These are phyloP conservation scores for Sminthurides aquaticus DNA, from an alignment of 2,888 invertebrate species.

Conservation along the genomic window DNA sequence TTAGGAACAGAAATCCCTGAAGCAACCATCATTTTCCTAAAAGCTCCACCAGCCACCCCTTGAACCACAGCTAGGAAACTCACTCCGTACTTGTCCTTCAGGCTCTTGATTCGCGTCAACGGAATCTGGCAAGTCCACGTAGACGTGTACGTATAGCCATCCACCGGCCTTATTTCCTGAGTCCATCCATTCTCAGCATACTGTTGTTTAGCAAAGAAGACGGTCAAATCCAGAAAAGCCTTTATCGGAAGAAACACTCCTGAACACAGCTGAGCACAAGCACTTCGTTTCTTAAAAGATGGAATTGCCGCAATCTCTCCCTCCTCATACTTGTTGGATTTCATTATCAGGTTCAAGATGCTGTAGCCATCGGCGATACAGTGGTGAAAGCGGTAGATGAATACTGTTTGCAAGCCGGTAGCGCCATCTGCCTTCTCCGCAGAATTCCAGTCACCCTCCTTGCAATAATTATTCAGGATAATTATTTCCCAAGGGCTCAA, in stretches of 20 bases:
- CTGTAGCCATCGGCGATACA: no score
- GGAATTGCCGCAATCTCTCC: no score
- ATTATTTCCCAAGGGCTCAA: no score
- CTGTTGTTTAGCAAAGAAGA: neutral
- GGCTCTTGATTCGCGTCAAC: neutral
- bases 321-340: no score
- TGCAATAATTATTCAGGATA: no score
- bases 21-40: slow-evolving; percentile 33
- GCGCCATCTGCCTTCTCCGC: no score
- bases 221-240: neutral
- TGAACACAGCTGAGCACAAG: neutral
- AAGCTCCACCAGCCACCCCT: slow-evolving; percentile 25
- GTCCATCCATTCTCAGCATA: neutral
- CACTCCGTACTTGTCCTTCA: slow-evolving; percentile 10
- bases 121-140: neutral
- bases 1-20: slow-evolving; percentile 29
- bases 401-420: no score
- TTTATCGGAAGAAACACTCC: neutral
- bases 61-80: slow-evolving; percentile 34
- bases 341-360: no score
- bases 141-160: neutral
- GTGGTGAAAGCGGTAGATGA: no score
- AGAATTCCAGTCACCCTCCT: no score
- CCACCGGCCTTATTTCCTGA: no score
- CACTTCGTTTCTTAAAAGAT: neutral